phyloP scores from a whole-genome alignment of 35 echinoderm and acorn worm genomes.

The Anneissia japonica region DNA sequence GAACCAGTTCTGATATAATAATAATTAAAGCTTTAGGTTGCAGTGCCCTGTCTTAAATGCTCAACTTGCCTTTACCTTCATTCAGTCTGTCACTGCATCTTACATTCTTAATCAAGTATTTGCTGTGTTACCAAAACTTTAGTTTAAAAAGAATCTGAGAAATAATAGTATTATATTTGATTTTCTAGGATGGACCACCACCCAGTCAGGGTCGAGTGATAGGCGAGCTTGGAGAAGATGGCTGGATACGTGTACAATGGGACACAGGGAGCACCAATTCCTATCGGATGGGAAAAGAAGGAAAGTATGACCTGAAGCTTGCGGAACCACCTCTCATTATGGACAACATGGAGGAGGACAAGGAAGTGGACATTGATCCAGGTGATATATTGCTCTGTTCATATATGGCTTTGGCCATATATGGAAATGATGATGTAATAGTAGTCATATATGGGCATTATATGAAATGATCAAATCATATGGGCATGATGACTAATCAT shows the following conservation, averaged over 20 bases:
- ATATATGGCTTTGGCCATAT: too few relatives aligned
- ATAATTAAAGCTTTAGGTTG: too few relatives aligned
- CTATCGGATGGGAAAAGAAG: slow-evolving; percentile 96
- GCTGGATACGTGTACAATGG: slow-evolving; percentile 99
- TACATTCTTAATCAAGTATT: too few relatives aligned
- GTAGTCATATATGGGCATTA: too few relatives aligned
- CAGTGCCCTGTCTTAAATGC: neutral
- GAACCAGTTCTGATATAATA: too few relatives aligned
- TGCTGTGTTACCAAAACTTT: too few relatives aligned
- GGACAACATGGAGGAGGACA: slow-evolving; percentile 89
- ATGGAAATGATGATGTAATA: too few relatives aligned
- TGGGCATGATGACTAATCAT: too few relatives aligned
- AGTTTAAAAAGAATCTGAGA: neutral
- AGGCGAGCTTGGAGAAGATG: slow-evolving; percentile 92
- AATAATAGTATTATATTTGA: too few relatives aligned
- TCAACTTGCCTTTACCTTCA: too few relatives aligned
- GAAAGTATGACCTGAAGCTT: slow-evolving; percentile 92
- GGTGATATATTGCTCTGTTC: slow-evolving; percentile 53
- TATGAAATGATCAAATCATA: too few relatives aligned
- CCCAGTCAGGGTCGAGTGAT: slow-evolving; percentile 96
- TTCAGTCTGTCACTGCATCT: too few relatives aligned
- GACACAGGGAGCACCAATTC: slow-evolving; percentile 98
- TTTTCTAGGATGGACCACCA: slow-evolving; percentile 86
- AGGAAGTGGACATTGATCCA: slow-evolving; percentile 92
- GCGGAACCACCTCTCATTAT: slow-evolving; percentile 82